Evolutionary conservation across 2,797 vertebrate genomes (phyloP), one percentile per base, ranked within the genome.

Genomic region (Cyclura pinguis): DNA sequence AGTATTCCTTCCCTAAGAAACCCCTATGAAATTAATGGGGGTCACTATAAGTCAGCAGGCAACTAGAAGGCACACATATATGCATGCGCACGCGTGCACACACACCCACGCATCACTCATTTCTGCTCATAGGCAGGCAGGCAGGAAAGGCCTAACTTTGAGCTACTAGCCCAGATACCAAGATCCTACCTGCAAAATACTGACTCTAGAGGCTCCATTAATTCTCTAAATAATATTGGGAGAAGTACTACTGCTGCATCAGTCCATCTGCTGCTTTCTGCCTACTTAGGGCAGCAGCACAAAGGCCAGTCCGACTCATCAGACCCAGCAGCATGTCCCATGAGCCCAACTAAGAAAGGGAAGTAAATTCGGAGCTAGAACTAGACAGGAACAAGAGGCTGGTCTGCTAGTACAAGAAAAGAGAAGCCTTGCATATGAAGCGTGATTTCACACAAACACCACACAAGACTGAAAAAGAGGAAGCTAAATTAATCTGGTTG

Each of bases 401-500:
- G 50, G 27, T 57, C 22, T 67, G 59, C 9, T 50, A 24, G 10
- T 16, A 16, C 50, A 80, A 86, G 81, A 86, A 80, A 83, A 80
- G 29, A 22, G 47, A 84, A 78, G 73, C 27, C 35, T 69, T 57
- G 35, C 42, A 38, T 22, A 47, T 69, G 73, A 77, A 64, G 18
- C 42, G 16, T 64, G 9, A 52, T 80, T 88, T 69, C 73, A 78
- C 84, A 38, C 59, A 67, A 67, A 84, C 38, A 13, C 27, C 73
- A 84, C 22, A 67, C 20, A 47, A 42, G 20, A 59, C 0, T 78
- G 82, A 93, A 93, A 76, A 80, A 89, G 83, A 84, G 88, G 76
- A 52, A 92, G 67, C 88, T 88, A 80, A 20, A 89, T 87, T 89
- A 90, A 88, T 64, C 42, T 47, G 52, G 67, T 90, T 84, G 78